Evolutionary conservation across 2,888 invertebrate genomes (phyloP).

Genomic region (Plebejus anna): DNA sequence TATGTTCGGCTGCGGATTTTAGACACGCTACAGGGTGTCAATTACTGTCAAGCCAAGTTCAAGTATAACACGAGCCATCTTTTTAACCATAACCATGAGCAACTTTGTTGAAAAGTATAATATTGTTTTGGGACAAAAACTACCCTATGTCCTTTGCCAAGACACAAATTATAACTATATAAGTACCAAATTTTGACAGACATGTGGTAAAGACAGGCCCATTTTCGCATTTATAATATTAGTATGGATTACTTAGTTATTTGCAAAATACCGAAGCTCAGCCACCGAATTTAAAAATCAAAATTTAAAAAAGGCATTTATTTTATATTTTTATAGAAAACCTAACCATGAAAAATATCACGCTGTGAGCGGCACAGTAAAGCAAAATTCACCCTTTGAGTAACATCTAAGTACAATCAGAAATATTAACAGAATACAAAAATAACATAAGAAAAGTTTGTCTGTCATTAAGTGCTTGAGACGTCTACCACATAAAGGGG

Average conservation of each 20-base stretch:
- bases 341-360: neutral
- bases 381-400: neutral
- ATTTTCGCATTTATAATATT: neutral
- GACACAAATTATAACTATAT: too few relatives aligned
- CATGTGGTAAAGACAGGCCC: neutral
- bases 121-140: too few relatives aligned
- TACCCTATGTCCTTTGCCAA: too few relatives aligned
- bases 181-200: too few relatives aligned
- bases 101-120: too few relatives aligned
- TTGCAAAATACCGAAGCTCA: neutral
- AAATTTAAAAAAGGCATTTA: too few relatives aligned
- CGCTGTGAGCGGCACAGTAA: neutral
- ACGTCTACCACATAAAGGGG: neutral
- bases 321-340: neutral
- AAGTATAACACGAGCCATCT: too few relatives aligned
- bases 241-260: neutral
- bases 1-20: too few relatives aligned
- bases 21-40: too few relatives aligned
- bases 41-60: too few relatives aligned
- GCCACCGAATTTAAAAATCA: neutral
- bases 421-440: neutral
- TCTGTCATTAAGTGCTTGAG: conserved; percentile 11
- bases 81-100: too few relatives aligned
- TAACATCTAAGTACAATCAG: neutral
- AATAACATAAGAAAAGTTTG: neutral